Evolutionary conservation across 1,140 invertebrate genomes (phyloP).

Genomic region (Pseudoatta argentina): DNA sequence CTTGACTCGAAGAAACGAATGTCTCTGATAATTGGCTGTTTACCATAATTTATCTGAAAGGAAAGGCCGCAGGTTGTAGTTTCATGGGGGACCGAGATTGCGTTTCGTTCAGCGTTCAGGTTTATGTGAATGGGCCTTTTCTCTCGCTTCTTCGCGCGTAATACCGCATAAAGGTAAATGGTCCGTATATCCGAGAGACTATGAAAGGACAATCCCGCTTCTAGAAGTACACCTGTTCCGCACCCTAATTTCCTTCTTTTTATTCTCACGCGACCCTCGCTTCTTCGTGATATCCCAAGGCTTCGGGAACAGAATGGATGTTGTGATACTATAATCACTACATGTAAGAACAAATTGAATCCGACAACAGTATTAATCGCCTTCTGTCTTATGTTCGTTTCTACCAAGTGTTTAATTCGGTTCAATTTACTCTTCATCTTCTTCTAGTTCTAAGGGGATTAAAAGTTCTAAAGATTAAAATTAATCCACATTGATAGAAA

Average conservation of each 20-base stretch:
- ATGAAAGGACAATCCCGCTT: slow-evolving; percentile 49
- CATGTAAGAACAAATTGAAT: neutral
- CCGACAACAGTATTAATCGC: neutral
- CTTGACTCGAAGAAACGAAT: slow-evolving; percentile 70
- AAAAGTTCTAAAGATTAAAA: too few species aligned
- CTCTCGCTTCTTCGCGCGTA: slow-evolving; percentile 64
- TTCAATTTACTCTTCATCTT: too few species aligned
- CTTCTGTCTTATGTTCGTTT: neutral
- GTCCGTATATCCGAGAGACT: slow-evolving; percentile 80
- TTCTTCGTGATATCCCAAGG: neutral
- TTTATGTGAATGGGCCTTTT: slow-evolving; percentile 74
- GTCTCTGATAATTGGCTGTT: slow-evolving; percentile 61
- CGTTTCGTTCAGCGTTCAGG: slow-evolving; percentile 53
- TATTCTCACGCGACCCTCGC: slow-evolving; percentile 38
- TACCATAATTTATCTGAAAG: slow-evolving; percentile 16
- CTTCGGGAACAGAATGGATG: neutral
- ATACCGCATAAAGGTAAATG: slow-evolving; percentile 82
- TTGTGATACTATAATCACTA: neutral
- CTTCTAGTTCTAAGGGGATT: too few species aligned
- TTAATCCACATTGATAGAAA: too few species aligned
- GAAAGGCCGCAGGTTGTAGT: slow-evolving; percentile 3
- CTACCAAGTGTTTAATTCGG: too few species aligned
- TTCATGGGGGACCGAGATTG: slow-evolving; percentile 13
- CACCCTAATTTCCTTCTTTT: slow-evolving; percentile 70
- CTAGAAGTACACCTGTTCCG: slow-evolving; percentile 72